A percentile compares a stretch with the other conserved stretches of the same genome.
Conservation (phyloP, 2,888 invertebrate species). For the Chesias legatella region DNA sequence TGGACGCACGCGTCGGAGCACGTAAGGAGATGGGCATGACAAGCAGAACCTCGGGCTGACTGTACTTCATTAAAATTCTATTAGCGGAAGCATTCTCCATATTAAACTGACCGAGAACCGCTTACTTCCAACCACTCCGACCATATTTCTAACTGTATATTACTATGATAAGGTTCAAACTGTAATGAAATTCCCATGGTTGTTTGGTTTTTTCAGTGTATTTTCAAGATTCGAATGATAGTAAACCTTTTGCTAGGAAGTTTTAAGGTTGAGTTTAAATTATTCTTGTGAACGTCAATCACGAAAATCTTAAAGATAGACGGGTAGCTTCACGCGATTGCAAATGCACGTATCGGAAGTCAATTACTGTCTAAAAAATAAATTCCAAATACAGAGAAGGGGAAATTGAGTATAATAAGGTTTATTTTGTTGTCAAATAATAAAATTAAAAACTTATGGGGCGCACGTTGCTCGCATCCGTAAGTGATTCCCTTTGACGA, state of each 20-base stretch:
- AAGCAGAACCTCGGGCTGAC: conserved; percentile 71
- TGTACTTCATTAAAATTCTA: conserved; percentile 80
- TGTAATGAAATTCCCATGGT: conserved; percentile 2
- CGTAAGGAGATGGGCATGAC: conserved; percentile 77
- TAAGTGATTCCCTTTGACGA: too few relatives aligned
- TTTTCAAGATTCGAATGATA: conserved; percentile 1
- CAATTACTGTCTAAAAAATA: conserved; percentile 49
- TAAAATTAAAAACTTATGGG: too few relatives aligned
- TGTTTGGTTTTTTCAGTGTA: conserved; percentile 11
- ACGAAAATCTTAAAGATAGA: conserved; percentile 49
- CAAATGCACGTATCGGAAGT: conserved; percentile 62
- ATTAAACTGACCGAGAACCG: conserved; percentile 23
- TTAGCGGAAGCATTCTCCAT: conserved; percentile 77
- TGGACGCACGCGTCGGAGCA: conserved; percentile 58
- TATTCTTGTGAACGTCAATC: conserved; percentile 35
- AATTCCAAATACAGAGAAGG: conserved; percentile 35
- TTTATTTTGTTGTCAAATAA: conserved; percentile 11
- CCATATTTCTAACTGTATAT: conserved; percentile 25
- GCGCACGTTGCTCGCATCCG: too few relatives aligned
- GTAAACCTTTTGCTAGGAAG: neutral
- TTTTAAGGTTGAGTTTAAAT: conserved; percentile 33
- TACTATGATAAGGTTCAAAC: conserved; percentile 7
- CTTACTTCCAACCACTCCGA: conserved; percentile 14
- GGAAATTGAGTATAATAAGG: conserved; percentile 33
- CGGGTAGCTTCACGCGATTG: conserved; percentile 51